Evolutionary conservation across 1,140 invertebrate genomes (phyloP).

Genomic region (Drosophila kohkoa): DNA sequence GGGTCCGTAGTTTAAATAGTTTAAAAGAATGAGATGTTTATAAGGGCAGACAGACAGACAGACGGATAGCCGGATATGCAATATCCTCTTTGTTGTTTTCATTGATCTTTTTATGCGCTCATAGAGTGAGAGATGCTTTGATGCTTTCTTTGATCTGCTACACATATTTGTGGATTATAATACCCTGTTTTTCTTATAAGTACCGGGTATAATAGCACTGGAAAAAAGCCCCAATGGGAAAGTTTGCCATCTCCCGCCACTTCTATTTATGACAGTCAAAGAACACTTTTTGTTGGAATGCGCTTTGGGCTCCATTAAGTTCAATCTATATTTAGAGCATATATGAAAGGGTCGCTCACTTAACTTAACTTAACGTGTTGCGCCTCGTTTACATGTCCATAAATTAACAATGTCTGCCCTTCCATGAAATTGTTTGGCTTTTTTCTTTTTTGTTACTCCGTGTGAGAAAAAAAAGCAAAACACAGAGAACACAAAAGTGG

Average conservation of each 20-base stretch:
- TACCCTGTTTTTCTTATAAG: too few species aligned
- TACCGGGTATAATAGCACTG: slow-evolving; percentile 4
- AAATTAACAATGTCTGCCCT: slow-evolving; percentile 40
- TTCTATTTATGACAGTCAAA: slow-evolving; percentile 28
- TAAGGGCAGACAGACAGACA: too few species aligned
- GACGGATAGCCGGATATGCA: too few species aligned
- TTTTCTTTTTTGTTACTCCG: background rate
- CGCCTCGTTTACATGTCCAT: slow-evolving; percentile 32
- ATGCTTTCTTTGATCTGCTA: too few species aligned
- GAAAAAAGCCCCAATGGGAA: slow-evolving; percentile 4
- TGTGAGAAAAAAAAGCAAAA: background rate
- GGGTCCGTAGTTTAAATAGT: too few species aligned
- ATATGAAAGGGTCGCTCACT: slow-evolving; percentile 30
- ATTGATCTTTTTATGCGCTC: too few species aligned
- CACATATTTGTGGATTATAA: too few species aligned
- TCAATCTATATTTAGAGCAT: slow-evolving; percentile 32
- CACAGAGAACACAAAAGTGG: background rate
- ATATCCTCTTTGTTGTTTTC: too few species aligned
- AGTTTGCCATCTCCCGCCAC: background rate
- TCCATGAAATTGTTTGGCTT: slow-evolving; percentile 29
- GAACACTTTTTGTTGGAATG: slow-evolving; percentile 2
- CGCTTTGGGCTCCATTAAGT: slow-evolving; percentile 16
- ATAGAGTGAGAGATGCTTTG: too few species aligned
- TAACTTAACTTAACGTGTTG: slow-evolving; percentile 43
- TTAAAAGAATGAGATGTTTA: too few species aligned